Evolutionary conservation across 2,888 invertebrate genomes (phyloP), one percentile per base, ranked within the genome.

Genomic region (Lasioglossum oenotherae): DNA sequence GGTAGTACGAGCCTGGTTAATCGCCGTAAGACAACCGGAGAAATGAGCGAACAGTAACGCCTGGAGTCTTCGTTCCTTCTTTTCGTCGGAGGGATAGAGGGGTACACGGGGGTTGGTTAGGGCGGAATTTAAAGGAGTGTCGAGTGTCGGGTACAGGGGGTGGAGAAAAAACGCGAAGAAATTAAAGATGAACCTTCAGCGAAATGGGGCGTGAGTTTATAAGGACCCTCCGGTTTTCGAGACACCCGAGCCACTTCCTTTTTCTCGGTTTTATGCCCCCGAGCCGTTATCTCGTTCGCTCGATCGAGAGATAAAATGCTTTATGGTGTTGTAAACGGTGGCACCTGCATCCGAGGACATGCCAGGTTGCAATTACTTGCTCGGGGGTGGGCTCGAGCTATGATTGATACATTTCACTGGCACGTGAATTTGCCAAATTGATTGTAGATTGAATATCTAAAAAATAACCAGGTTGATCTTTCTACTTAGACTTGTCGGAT

Each of bases 11-110:
- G 92, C 91, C 93, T 93, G 95, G 95, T 94, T 95, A 95, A 95
- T 95, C 95, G 94, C 94, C 94, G 94, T 95, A 94, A 95, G 95
- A 95, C 95, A 95, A 95, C 94, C 93, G 92, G 94, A 94, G 94
- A 95, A 95, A 95, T 94, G 95, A 95, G 94, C 94, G 94, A 93
- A 93, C 93, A 93, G 94, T 92, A 92, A 92, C 91, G 92, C 92
- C 89, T 82, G 85, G 87, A 27, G 27, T 60, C 74, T 84, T 71
- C 79, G 79, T 84, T 87, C 81, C 80, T 84, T 81, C 81, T 81
- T 84, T 78, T 46, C 71, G 31, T 60, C 69, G 77, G 72, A 75
- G 75, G 31, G 79, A 81, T 78, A 72, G 73, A 10, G 76, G 82
- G 82, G 80, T 27, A 64, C 64, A 31, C 27, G 86, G 82, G 89